Base-by-base conservation (phyloP, 2,888 invertebrate genomes). In the Laothoe populi region DNA sequence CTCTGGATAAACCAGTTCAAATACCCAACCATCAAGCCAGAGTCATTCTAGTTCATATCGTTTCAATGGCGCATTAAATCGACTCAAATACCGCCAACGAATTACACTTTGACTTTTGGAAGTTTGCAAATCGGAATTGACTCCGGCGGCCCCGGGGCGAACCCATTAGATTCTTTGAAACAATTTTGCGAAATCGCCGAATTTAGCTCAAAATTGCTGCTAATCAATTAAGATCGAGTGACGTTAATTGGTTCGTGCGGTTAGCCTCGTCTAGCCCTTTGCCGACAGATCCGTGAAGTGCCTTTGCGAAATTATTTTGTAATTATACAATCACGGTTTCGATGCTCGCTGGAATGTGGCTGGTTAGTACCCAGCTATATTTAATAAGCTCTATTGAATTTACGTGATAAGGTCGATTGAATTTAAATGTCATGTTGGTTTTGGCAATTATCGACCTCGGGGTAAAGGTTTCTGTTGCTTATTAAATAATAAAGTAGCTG, bases 121-220 rank as follows among this genome's bases (percentile, higher is more conserved):
- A 82, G 73, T 82, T 79, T 66, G 63, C 68, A 59, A 68, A 66
- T 64, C 66, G 65, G 63, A 67, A 67, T 67, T 64, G 53, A 63
- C 63, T 60, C 63, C 26, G 60, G 16, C 31, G 1, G 24, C n/a
- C 53, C 53, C 53, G 19, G 11, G 19, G 31, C 69, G 67, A 74
- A 68, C 77, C 77, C 79, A 79, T 83, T 80, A 79, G 75, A 83
- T 82, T 82, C 79, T 84, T 84, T 77, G 74, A 75, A 84, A 81
- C 79, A 79, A 81, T 73, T 81, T 75, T 81, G 75, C 75, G 70
- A 79, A 75, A 74, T 73, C 67, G 64, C 63, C 64, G 68, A 67
- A 68, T 70, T 71, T 70, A 67, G n/a, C 49, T 40, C 46, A 59
- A 64, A 64, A 65, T 57, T 71, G 72, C 64, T 72, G 73, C 70